Evolutionary conservation across 1,140 invertebrate species (phyloP).

Genomic region (Neuroterus valhalla): DNA sequence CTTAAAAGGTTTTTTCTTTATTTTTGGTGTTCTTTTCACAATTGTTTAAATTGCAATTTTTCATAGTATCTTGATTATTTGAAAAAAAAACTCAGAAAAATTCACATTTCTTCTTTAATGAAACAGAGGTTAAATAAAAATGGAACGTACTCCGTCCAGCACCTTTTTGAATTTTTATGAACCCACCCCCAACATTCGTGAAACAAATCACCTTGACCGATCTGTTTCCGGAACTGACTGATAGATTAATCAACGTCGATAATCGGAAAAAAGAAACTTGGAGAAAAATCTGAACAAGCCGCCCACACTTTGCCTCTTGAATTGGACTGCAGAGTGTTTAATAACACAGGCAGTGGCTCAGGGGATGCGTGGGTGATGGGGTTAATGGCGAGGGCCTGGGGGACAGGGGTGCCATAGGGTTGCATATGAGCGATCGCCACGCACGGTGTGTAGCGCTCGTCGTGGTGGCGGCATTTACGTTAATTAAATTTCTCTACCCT

Average conservation of each 20-base stretch:
- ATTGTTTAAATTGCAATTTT: too few relatives aligned
- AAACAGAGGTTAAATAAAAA: too few relatives aligned
- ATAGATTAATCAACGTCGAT: conserved; percentile 22
- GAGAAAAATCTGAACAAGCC: conserved; percentile 19
- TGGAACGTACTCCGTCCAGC: not conserved
- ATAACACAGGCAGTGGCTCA: conserved; percentile 53
- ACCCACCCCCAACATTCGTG: not conserved
- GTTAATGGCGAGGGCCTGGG: conserved; percentile 11
- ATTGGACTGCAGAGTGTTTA: conserved; percentile 56
- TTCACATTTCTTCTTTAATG: too few relatives aligned
- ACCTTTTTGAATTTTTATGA: not conserved
- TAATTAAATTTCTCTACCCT: conserved; percentile 74
- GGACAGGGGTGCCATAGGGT: conserved; percentile 55
- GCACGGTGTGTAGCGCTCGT: conserved; percentile 65
- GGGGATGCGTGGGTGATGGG: conserved; percentile 42
- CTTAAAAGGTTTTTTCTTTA: too few relatives aligned
- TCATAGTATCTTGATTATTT: too few relatives aligned
- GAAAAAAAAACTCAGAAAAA: too few relatives aligned
- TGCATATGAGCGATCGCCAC: conserved; percentile 74
- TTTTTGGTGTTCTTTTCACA: too few relatives aligned
- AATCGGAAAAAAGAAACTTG: conserved; percentile 24
- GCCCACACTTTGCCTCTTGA: conserved; percentile 41
- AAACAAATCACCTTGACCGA: not conserved
- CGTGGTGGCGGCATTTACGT: conserved; percentile 72
- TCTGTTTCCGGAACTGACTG: not conserved